Evolutionary conservation across 2,113 vertebrate genomes (phyloP).

Genomic region (Stegastes partitus): DNA sequence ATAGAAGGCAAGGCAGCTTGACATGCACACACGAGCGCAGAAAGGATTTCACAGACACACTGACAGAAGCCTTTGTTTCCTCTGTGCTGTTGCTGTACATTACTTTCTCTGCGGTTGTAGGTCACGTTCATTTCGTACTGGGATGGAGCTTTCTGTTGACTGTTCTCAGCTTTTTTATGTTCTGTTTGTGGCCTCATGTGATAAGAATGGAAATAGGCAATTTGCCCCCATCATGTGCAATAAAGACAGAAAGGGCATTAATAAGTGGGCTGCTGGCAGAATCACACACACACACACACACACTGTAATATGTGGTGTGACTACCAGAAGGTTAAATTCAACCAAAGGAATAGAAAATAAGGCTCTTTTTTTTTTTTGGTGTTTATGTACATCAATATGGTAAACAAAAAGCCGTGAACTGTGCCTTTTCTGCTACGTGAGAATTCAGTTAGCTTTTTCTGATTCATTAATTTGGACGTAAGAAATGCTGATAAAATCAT

Average conservation of each 20-base stretch:
- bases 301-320: conserved; percentile 2
- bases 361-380: too few species aligned
- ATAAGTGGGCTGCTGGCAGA: conserved; percentile 14
- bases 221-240: conserved; percentile 59
- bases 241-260: conserved; percentile 52
- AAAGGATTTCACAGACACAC: conserved; percentile 58
- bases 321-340: conserved; percentile 1
- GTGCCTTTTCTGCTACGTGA: too few species aligned
- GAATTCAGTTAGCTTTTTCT: not conserved
- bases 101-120: conserved; percentile 64
- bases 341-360: not conserved
- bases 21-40: conserved; percentile 47
- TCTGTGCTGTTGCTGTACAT: conserved; percentile 39
- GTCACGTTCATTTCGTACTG: conserved; percentile 64
- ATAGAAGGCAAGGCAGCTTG: conserved; percentile 55
- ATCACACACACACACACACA: not conserved
- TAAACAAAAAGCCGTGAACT: too few species aligned
- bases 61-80: conserved; percentile 76
- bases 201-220: conserved; percentile 64
- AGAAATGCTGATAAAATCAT: not conserved
- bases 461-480: not conserved
- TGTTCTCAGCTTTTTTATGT: conserved; percentile 53
- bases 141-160: conserved; percentile 34
- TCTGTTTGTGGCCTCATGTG: conserved; percentile 55
- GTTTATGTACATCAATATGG: too few species aligned